Base-by-base conservation (phyloP, 1,140 invertebrate genomes). In the Drosophila persimilis region DNA sequence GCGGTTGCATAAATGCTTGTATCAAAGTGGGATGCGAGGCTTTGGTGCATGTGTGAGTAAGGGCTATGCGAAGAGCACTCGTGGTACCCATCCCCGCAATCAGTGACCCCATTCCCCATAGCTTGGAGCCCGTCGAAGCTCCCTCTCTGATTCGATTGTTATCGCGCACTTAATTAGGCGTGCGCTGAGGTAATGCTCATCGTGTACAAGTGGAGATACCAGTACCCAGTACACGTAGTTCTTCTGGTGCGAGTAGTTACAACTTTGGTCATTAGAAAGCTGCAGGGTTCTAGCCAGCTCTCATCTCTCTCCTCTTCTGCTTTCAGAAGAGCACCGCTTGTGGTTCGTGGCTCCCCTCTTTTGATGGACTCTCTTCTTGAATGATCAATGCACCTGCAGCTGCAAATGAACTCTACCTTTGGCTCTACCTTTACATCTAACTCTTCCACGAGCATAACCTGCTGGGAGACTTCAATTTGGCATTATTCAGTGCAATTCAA, bases 141-240 rank as follows among this genome's bases (percentile, higher is more conserved):
- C 35, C 61, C 67, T 41, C 41, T 39, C 53, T 46, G 35, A 13
- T 57, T 62, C 24, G 54, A 67, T 80, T 71, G 81, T 86, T 86
- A 85, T 86, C 81, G 73, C 8, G 69, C 70, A 86, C 76, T 81
- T 86, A 85, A 85, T 85, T 86, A 86, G 83, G 65, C 81, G 77
- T 85, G 73, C 77, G 64, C 77, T 73, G 60, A n/a, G 57, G 47
- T 65, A 69, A 76, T 84, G 75, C 73, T 81, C 71, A 58, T 70
- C 31, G 44, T 47, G 13, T 26, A 26, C 24, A 5, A 26, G 24
- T 63, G 5, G 35, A 39, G 35, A 39, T 39, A 39, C 35, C 11
- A 35, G 31, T 35, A 35, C 8, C 3, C 9, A 26, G 8, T 3
- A 35, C 43, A 39, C 74, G 55, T 45, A 50, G 43, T 62, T 63